A percentile compares a stretch with the other conserved stretches of the same genome.
phyloP scores from a whole-genome alignment of 64 coral and sea anemone genomes.

The Catalaphyllia jardinei region DNA sequence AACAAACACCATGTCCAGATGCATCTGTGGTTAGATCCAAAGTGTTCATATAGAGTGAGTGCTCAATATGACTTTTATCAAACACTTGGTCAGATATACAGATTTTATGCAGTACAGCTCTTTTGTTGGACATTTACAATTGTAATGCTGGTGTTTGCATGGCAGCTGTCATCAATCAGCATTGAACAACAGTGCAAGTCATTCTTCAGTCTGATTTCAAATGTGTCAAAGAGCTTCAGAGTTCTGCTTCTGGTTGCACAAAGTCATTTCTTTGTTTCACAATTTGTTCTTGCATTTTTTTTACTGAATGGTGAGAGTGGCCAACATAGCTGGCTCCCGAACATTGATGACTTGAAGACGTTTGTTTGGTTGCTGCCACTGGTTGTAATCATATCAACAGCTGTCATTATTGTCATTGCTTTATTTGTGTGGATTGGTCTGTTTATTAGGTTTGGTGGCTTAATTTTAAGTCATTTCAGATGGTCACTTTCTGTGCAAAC shows the following conservation, averaged over 20 bases:
- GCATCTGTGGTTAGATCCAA: constrained; percentile 73
- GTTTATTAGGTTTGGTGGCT: constrained; percentile 53
- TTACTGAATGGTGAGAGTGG: constrained; percentile 62
- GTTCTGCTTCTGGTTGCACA: constrained; percentile 75
- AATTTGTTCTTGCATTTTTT: constrained; percentile 84
- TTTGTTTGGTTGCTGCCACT: constrained; percentile 89
- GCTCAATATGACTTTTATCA: constrained; percentile 62
- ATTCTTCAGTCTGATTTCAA: constrained; percentile 76
- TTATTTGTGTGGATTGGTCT: constrained; percentile 89
- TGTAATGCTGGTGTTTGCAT: constrained; percentile 77
- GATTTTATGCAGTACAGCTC: constrained; percentile 79
- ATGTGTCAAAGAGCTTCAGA: constrained; percentile 69
- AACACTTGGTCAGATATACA: constrained; percentile 82
- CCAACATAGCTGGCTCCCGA: constrained; percentile 87
- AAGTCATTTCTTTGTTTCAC: constrained; percentile 86
- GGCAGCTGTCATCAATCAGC: constrained; percentile 79
- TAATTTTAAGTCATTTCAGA: constrained; percentile 58
- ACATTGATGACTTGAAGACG: constrained; percentile 80
- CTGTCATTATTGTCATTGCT: constrained; percentile 56
- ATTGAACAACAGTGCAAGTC: constrained; percentile 61
- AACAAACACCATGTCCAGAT: constrained; percentile 59
- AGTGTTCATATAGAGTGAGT: constrained; percentile 82
- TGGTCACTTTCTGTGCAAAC: constrained; percentile 48
- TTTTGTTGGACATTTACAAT: constrained; percentile 80
- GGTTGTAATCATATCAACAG: constrained; percentile 74